Percentiles rank a stretch among this genome's conserved stretches.
Evolutionary conservation across 2,888 invertebrate genomes (phyloP).

Genomic region (Glyphotaelius pellucidus): DNA sequence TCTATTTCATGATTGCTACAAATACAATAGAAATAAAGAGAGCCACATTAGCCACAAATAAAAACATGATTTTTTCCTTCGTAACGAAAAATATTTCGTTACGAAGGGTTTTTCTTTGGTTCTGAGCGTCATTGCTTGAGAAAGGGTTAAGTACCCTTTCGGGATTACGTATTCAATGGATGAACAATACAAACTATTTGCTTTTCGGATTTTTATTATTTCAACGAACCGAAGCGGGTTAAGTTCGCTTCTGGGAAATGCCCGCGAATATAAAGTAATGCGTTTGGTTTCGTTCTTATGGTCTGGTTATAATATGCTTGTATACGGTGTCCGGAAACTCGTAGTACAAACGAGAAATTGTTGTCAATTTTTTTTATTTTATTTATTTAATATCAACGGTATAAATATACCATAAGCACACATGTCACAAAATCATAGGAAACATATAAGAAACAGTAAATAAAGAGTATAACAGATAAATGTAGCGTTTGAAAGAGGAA

Average conservation of each 20-base stretch:
- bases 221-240: neutral
- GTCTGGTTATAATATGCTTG: neutral
- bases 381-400: too few species aligned
- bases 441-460: too few species aligned
- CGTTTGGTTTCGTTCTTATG: neutral
- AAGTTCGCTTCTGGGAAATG: neutral
- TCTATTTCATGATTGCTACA: too few species aligned
- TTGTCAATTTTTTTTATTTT: too few species aligned
- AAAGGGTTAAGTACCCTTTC: neutral
- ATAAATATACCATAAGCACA: too few species aligned
- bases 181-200: slow-evolving; percentile 2
- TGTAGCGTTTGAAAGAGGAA: too few species aligned
- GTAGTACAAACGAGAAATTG: too few species aligned
- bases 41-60: too few species aligned
- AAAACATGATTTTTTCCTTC: too few species aligned
- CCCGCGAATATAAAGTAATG: neutral
- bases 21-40: neutral
- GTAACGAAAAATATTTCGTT: too few species aligned
- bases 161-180: slow-evolving; percentile 2
- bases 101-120: neutral
- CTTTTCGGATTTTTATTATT: neutral
- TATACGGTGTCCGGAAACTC: neutral
- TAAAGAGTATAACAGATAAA: too few species aligned
- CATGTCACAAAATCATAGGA: too few species aligned
- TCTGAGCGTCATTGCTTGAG: neutral